These are phyloP conservation scores for Capitulum mitella DNA, from an alignment of 2,888 invertebrate genomes.

Conservation along the genomic window DNA sequence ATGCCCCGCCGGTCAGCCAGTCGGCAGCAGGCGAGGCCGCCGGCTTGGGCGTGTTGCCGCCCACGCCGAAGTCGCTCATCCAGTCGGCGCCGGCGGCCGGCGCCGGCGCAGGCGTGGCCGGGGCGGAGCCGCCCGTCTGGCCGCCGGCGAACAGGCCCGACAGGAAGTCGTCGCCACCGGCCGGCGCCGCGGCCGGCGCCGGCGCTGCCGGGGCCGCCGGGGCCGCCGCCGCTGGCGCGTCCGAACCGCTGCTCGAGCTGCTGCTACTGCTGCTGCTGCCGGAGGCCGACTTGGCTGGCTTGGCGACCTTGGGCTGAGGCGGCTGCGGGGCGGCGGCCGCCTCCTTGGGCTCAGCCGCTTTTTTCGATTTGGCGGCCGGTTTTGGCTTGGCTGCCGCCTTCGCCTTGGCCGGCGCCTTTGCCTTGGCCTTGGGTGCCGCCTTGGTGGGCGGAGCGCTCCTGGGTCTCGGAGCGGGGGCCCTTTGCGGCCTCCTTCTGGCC, in stretches of 20 bases:
- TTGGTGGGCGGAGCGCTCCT: neutral
- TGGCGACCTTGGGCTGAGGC: too few relatives aligned
- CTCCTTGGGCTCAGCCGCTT: neutral
- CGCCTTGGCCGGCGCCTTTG: neutral
- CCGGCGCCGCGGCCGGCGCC: neutral
- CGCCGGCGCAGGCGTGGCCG: neutral
- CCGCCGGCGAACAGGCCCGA: neutral
- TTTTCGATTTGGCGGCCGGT: neutral
- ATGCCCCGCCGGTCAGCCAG: neutral
- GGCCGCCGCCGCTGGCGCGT: neutral
- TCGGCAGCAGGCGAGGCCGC: neutral
- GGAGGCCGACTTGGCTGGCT: neutral
- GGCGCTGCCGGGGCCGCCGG: neutral
- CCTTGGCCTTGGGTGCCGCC: neutral
- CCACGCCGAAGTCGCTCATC: neutral
- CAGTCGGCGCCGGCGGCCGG: neutral
- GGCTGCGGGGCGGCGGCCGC: neutral
- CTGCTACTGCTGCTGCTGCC: constrained; percentile 5
- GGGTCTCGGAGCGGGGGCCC: neutral
- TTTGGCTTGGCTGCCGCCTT: neutral
- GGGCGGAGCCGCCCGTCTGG: neutral
- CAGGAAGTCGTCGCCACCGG: neutral
- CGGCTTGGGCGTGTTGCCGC: neutral
- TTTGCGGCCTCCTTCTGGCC: neutral
- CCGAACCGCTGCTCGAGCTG: neutral